phyloP scores from a whole-genome alignment of 2,888 invertebrate species.

The Diaprepes abbreviatus region DNA sequence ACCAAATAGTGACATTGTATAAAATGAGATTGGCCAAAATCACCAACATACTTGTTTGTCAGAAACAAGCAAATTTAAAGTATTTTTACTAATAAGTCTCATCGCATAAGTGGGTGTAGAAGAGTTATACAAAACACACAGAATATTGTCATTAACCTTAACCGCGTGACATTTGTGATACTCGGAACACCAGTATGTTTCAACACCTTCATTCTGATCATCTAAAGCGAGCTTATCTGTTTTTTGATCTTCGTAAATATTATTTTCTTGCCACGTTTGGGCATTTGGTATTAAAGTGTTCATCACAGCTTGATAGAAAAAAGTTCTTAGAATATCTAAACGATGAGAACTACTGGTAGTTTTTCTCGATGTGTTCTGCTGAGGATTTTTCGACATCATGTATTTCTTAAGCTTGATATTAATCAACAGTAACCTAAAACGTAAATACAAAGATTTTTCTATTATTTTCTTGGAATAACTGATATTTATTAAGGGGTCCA shows the following conservation, averaged over 20 bases:
- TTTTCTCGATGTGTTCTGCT: conserved; percentile 72
- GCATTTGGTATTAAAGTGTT: conserved; percentile 62
- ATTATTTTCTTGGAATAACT: no score
- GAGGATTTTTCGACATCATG: conserved; percentile 79
- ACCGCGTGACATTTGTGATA: conserved; percentile 89
- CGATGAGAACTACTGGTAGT: conserved; percentile 77
- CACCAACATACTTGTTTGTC: conserved; percentile 82
- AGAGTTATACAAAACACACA: conserved; percentile 82
- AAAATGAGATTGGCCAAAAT: no score
- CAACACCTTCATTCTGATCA: conserved; percentile 67
- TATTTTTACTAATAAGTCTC: conserved; percentile 78
- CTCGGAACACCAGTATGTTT: conserved; percentile 88
- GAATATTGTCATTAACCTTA: conserved; percentile 75
- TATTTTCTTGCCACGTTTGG: conserved; percentile 50
- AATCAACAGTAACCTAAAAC: conserved; percentile 75
- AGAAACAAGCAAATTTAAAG: conserved; percentile 73
- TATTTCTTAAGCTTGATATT: conserved; percentile 78
- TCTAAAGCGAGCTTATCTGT: conserved; percentile 48
- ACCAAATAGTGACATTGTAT: no score
- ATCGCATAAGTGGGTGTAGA: conserved; percentile 83
- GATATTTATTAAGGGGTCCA: no score
- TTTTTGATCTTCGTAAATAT: conserved; percentile 45
- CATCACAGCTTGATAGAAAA: conserved; percentile 80
- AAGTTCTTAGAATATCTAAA: conserved; percentile 80
- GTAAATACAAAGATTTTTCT: no score